Conservation (phyloP, 2,113 vertebrate species). For the Oncorhynchus nerka region DNA sequence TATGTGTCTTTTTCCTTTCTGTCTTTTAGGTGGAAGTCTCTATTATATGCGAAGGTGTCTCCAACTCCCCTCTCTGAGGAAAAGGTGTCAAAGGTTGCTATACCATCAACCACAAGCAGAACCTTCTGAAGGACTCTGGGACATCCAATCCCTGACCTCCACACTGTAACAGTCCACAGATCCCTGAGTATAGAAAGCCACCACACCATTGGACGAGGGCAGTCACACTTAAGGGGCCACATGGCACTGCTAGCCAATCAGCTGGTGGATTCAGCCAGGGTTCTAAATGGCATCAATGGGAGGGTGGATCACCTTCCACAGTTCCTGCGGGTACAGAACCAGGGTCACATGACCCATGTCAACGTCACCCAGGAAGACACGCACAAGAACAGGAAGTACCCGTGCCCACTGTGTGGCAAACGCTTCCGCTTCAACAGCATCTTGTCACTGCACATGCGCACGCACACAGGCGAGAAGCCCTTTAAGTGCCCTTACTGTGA, state of each 20-base stretch:
- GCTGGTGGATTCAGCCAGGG: constrained; percentile 83
- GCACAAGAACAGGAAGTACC: constrained; percentile 96
- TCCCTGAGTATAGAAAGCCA: constrained; percentile 71
- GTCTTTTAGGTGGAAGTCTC: constrained; percentile 43
- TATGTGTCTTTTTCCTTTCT: constrained; percentile 26
- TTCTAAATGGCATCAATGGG: constrained; percentile 85
- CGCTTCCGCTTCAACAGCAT: constrained; percentile 99
- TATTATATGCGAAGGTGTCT: neutral
- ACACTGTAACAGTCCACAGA: constrained; percentile 80
- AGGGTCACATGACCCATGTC: constrained; percentile 91
- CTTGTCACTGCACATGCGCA: constrained; percentile 96
- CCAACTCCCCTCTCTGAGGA: constrained; percentile 21
- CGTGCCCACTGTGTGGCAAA: constrained; percentile 93
- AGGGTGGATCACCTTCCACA: constrained; percentile 93
- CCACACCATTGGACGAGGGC: constrained; percentile 78
- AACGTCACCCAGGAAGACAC: constrained; percentile 90
- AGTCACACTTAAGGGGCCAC: constrained; percentile 84
- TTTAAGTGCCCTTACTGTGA: constrained; percentile 99
- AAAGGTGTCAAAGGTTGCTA: constrained; percentile 1
- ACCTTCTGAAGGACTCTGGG: neutral
- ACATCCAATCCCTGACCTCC: constrained; percentile 78
- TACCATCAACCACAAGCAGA: neutral
- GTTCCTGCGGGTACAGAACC: constrained; percentile 91
- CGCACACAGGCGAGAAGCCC: constrained; percentile 98
- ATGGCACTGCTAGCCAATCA: constrained; percentile 96